Evolutionary conservation across 2,888 invertebrate species (phyloP), one percentile per base, ranked within the genome.

Genomic region (Microplitis deprimator): DNA sequence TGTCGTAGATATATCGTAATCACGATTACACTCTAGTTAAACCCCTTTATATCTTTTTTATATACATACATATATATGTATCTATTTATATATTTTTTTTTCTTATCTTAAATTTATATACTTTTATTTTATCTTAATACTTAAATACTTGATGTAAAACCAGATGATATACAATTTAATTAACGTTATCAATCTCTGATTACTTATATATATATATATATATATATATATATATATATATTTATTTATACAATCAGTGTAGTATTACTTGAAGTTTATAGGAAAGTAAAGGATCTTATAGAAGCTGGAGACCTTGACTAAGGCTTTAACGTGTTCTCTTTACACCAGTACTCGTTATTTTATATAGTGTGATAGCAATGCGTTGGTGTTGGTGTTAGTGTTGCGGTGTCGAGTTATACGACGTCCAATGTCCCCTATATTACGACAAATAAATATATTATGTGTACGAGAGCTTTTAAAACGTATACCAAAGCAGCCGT

Each of bases 401-500:
- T 70, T 60, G 72, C 74, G 78, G 79, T 79, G 76, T 76, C 81
- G 77, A 80, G 79, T 81, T 76, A 78, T 72, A 77, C 74, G 73
- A 70, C 60, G 76, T 65, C 69, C 77, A 67, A 68, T 71, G 73
- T 72, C 74, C 79, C 69, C 62, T 65, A 59, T 40, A 17, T 29
- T 29, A 50, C 68, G 38, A 68, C 70, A 73, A 67, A 40, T 70
- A 76, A 76, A 72, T 78, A 74, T 74, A 59, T 50, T 13, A 13
- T 13, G 38, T 41, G 60, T 64, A 75, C 41, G 59, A 62, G 40
- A 60, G 73, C 69, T 68, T 13, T 69, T 16, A 29, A 7, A 60
- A 60, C 29, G 3, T 29, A 29, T 29, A 41, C 59, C 38, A 41
- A 71, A 65, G 68, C 73, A 77, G 74, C 71, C 62, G 61, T 69